Evolutionary conservation across 2,113 vertebrate genomes (phyloP).

Genomic region (Takifugu bimaculatus): DNA sequence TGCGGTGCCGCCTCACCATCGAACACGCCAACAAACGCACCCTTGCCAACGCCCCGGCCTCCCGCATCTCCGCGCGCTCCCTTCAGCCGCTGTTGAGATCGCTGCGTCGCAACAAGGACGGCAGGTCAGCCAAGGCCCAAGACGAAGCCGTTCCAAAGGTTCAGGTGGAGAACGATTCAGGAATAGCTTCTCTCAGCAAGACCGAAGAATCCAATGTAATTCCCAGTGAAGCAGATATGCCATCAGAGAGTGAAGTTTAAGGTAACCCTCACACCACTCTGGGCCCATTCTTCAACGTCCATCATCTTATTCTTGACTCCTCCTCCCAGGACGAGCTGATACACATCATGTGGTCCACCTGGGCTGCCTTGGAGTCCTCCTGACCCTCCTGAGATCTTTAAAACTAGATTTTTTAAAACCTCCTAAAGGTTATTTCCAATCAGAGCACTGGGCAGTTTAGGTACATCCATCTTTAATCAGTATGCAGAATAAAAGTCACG

Average conservation of each 20-base stretch:
- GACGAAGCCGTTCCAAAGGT: slow-evolving; percentile 4
- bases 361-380: too few relatives aligned
- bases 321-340: too few relatives aligned
- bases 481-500: too few relatives aligned
- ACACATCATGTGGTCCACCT: too few relatives aligned
- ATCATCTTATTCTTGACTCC: too few relatives aligned
- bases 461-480: too few relatives aligned
- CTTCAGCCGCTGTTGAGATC: slow-evolving; percentile 61
- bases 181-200: slow-evolving; percentile 8
- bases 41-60: slow-evolving; percentile 16
- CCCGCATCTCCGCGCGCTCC: slow-evolving; percentile 43
- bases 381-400: too few relatives aligned
- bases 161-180: slow-evolving; percentile 32
- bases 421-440: too few relatives aligned
- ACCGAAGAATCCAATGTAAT: neutral
- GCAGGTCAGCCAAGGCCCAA: neutral
- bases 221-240: neutral
- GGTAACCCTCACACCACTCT: neutral
- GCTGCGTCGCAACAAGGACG: slow-evolving; percentile 30
- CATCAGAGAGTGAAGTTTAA: slow-evolving; percentile 52
- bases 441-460: neutral
- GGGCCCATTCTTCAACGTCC: too few relatives aligned
- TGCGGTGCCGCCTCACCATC: slow-evolving; percentile 81
- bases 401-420: too few relatives aligned
- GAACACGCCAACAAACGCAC: slow-evolving; percentile 79